Evolutionary conservation across 2,113 vertebrate genomes (phyloP), one percentile per base, ranked within the genome.

Genomic region (Zapus hudsonius): DNA sequence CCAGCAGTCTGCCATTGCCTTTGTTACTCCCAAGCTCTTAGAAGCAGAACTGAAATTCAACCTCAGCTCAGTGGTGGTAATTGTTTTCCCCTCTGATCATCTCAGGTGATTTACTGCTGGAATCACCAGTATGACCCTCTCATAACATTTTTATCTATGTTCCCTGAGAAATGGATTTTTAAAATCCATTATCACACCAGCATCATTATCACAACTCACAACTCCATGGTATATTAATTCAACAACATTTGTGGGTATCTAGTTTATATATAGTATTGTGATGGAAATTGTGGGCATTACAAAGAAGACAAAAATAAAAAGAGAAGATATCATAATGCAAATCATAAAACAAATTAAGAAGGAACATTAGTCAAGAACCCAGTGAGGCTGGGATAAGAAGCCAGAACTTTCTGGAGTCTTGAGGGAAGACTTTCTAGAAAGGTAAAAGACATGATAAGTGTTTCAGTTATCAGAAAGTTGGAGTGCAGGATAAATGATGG

Each of bases 151-250:
- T 92, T 87, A 91, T 92, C 90, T 70, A 91, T 80, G 44, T 91
- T 95, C 55, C 72, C 67, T 52, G 42, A 89, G 81, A 92, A 93
- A 76, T 94, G 23, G 90, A 73, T 89, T 95, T 96, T 92, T 88
- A 84, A 92, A 96, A 88, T 83, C 83, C 86, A 89, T 94, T 92
- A 85, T 92, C 89, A 76, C 63, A 90, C 74, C 61, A 89, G 33
- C 69, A 42, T 92, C 88, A 87, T 92, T 84, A 83, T 87, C n/a
- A 84, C 64, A 47, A 36, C 42, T 87, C n/a, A 84, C 64, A 47
- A 36, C 42, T 75, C 61, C 63, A 29, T 63, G 67, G 25, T 64
- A 13, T 81, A 87, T 90, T 91, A 69, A 76, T 94, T 92, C 70
- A 83, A 36, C 57, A 84, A 84, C 6, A 16, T 92, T 81, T 92